These are phyloP conservation scores for Oncorhynchus keta DNA, from an alignment of 2,113 vertebrate species.

Conservation along the genomic window DNA sequence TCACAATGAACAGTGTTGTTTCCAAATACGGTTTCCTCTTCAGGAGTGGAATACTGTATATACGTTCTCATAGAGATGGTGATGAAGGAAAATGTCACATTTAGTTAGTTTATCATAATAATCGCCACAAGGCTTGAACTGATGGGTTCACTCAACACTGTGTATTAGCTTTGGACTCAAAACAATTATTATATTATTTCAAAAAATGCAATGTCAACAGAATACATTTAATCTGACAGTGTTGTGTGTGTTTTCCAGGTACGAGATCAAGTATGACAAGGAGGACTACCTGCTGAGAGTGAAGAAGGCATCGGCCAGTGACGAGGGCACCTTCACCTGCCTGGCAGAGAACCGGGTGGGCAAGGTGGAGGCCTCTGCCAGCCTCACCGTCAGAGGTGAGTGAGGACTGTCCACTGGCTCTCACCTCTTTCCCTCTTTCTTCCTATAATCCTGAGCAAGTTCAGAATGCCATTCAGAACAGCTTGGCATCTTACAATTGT, in stretches of 20 bases:
- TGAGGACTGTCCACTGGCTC: background rate
- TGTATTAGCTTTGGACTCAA: too few relatives aligned
- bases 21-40: background rate
- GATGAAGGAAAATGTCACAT: too few relatives aligned
- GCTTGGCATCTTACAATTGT: too few relatives aligned
- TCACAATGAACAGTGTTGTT: conserved; percentile 11
- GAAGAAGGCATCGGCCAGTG: conserved; percentile 83
- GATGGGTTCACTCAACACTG: too few relatives aligned
- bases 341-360: conserved; percentile 95
- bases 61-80: too few relatives aligned
- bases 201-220: too few relatives aligned
- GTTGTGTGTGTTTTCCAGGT: conserved; percentile 73
- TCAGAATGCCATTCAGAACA: too few relatives aligned
- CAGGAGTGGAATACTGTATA: too few relatives aligned
- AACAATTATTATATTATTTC: too few relatives aligned
- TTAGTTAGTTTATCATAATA: too few relatives aligned
- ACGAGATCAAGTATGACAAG: conserved; percentile 95
- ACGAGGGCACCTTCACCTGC: conserved; percentile 91
- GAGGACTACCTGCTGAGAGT: conserved; percentile 94
- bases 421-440: background rate
- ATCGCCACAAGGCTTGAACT: too few relatives aligned
- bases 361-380: conserved; percentile 89
- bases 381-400: conserved; percentile 93
- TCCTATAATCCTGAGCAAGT: background rate
- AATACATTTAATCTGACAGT: conserved; percentile 8